Conservation (phyloP, 2,888 invertebrate species). For the Lochmaea capreae region DNA sequence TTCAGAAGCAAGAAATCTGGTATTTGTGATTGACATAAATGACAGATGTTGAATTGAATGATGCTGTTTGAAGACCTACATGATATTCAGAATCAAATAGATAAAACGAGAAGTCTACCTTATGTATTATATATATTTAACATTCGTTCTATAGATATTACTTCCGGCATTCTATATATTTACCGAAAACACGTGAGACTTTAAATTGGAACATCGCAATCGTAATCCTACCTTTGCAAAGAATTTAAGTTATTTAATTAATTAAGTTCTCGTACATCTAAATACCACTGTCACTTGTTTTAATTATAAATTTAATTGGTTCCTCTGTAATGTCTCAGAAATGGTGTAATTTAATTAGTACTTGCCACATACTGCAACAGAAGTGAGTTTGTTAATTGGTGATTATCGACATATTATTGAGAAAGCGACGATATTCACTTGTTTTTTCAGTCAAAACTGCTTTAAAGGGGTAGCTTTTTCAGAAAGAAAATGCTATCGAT, state of each 20-base stretch:
- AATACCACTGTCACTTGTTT: conserved; percentile 13
- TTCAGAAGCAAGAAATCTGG: too few species aligned
- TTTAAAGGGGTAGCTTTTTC: too few species aligned
- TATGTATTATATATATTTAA: too few species aligned
- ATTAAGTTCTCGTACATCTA: conserved; percentile 14
- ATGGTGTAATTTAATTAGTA: conserved; percentile 6
- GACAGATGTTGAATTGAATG: too few species aligned
- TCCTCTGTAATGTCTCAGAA: conserved; percentile 1
- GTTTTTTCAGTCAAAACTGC: too few species aligned
- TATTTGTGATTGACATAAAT: too few species aligned
- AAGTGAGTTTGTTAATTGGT: conserved; percentile 1
- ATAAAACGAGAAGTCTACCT: too few species aligned
- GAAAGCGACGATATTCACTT: not conserved
- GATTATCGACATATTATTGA: not conserved
- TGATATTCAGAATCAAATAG: too few species aligned
- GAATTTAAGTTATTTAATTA: conserved; percentile 14
- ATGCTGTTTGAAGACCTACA: too few species aligned
- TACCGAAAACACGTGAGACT: not conserved
- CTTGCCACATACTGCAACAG: conserved; percentile 6
- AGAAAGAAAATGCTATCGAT: too few species aligned
- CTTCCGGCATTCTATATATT: too few species aligned
- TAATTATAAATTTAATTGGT: conserved; percentile 18
- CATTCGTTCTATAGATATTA: too few species aligned
- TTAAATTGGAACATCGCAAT: conserved; percentile 11
- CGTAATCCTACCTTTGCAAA: conserved; percentile 7